phyloP scores from a whole-genome alignment of 2,113 vertebrate species.

The Pelusios castaneus region DNA sequence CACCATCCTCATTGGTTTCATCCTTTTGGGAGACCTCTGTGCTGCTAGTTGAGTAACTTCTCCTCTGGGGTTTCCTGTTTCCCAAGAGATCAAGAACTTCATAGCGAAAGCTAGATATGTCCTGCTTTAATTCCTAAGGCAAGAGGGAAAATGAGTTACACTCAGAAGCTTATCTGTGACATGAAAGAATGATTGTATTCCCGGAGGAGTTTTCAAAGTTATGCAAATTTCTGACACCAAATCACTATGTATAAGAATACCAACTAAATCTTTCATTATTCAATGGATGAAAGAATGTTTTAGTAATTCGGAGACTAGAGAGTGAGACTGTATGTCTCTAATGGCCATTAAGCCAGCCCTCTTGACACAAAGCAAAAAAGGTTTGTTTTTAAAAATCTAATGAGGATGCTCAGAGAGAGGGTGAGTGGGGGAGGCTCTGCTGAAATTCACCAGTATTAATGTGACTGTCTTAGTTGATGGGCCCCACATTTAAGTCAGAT shows the following conservation, averaged over 20 bases:
- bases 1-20: constrained; percentile 79
- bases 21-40: constrained; percentile 86
- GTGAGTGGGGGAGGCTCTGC: neutral
- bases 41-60: constrained; percentile 91
- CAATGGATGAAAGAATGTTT: accelerated
- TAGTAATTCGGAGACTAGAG: accelerated
- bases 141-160: constrained; percentile 37
- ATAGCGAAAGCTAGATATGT: constrained; percentile 98
- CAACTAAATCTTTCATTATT: neutral
- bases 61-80: constrained; percentile 90
- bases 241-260: neutral
- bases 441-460: neutral
- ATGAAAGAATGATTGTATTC: accelerated
- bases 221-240: neutral
- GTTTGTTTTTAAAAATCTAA: neutral
- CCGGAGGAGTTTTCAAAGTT: neutral
- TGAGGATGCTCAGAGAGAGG: neutral
- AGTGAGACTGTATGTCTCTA: neutral
- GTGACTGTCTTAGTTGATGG: neutral
- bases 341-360: neutral
- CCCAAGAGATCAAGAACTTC: constrained; percentile 96
- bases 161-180: neutral
- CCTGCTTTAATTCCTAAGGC: constrained; percentile 93
- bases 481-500: neutral
- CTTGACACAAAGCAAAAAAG: neutral